These are phyloP conservation scores for Drosophila eohydei DNA, from an alignment of 2,888 invertebrate genomes.

Conservation along the genomic window DNA sequence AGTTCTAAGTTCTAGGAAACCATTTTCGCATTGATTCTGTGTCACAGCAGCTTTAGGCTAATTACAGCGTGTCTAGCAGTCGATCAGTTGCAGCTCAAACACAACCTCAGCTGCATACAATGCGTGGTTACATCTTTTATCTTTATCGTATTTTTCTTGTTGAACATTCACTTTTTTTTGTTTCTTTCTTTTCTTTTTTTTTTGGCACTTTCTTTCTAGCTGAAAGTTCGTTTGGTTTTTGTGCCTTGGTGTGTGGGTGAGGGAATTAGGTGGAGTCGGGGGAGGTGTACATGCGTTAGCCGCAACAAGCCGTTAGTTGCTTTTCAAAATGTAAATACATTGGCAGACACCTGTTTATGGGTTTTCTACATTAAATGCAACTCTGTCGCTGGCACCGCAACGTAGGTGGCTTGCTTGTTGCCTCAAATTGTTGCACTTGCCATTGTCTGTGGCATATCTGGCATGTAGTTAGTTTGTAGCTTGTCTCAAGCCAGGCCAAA, in stretches of 20 bases:
- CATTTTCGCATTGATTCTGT: background rate
- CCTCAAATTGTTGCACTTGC: constrained; percentile 75
- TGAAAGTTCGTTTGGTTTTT: constrained; percentile 62
- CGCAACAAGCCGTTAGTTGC: constrained; percentile 47
- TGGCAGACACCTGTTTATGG: constrained; percentile 72
- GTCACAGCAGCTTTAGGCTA: background rate
- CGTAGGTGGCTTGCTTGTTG: constrained; percentile 69
- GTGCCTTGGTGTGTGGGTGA: constrained; percentile 49
- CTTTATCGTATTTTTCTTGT: constrained; percentile 37
- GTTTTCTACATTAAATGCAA: constrained; percentile 27
- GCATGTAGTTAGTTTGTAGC: constrained; percentile 53
- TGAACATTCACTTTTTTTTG: constrained; percentile 68
- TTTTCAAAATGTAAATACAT: constrained; percentile 64
- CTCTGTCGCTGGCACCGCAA: constrained; percentile 42
- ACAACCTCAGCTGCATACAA: constrained; percentile 12
- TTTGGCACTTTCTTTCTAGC: constrained; percentile 74
- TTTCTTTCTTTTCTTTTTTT: constrained; percentile 13
- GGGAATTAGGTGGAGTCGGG: background rate
- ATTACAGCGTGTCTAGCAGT: constrained; percentile 17
- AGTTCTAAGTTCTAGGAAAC: no score
- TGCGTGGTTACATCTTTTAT: constrained; percentile 36
- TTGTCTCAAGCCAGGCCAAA: constrained; percentile 55
- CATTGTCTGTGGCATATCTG: constrained; percentile 51
- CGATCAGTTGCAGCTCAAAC: background rate
- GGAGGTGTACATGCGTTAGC: constrained; percentile 40